Conservation (phyloP, 1,140 invertebrate genomes). For the Galleria mellonella region DNA sequence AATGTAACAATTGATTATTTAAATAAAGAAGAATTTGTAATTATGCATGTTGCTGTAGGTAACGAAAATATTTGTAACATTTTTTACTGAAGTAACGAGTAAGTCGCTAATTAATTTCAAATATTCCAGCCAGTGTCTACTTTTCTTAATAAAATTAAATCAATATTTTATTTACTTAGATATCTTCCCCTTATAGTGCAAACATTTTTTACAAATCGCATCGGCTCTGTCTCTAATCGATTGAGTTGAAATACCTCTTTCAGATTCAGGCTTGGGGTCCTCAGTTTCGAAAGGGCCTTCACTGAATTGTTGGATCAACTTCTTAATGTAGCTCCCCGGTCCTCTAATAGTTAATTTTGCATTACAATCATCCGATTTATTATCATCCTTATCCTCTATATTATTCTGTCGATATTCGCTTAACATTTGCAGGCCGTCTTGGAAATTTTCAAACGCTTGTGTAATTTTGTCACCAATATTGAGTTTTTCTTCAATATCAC, state of each 20-base stretch:
- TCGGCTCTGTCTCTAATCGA: conserved; percentile 61
- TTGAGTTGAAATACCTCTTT: conserved; percentile 35
- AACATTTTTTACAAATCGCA: conserved; percentile 71
- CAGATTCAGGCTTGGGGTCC: conserved; percentile 48
- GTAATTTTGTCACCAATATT: conserved; percentile 49
- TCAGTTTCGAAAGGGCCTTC: conserved; percentile 61
- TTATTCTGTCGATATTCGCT: conserved; percentile 23
- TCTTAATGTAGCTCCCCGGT: conserved; percentile 66
- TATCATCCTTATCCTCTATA: conserved; percentile 15
- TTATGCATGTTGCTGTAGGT: no score
- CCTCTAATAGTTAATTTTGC: conserved; percentile 54
- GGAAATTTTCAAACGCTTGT: conserved; percentile 44
- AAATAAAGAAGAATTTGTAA: no score
- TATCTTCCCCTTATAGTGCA: conserved; percentile 69
- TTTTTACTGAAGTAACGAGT: no score
- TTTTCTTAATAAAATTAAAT: no score
- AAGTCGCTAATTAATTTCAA: no score
- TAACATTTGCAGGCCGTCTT: conserved; percentile 37
- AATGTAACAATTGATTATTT: no score
- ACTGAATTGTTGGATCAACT: conserved; percentile 69
- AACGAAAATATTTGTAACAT: no score
- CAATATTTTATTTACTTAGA: conserved; percentile 31
- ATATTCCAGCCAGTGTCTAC: no score
- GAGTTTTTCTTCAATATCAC: conserved; percentile 41
- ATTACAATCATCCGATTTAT: conserved; percentile 32